Conservation (phyloP, 2,888 invertebrate species). For the Lycaena phlaeas region DNA sequence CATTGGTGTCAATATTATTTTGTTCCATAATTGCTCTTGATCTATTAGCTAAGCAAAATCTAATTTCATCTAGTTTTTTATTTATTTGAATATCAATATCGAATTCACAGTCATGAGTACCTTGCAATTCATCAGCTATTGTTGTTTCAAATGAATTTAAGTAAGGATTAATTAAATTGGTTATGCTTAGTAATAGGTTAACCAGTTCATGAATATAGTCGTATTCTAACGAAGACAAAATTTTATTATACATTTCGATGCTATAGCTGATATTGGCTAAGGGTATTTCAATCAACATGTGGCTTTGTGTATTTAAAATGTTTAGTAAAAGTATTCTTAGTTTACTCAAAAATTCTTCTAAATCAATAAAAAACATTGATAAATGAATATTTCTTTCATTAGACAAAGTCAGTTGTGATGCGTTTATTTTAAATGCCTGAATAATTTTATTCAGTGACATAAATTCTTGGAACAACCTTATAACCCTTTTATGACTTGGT, state of each 20-base stretch:
- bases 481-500: slow-evolving; percentile 43
- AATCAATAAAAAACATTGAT: slow-evolving; percentile 32
- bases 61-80: neutral
- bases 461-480: slow-evolving; percentile 51
- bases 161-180: neutral
- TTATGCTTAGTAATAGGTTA: slow-evolving; percentile 15
- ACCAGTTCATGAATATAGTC: slow-evolving; percentile 22
- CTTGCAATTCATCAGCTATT: neutral
- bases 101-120: neutral
- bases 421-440: slow-evolving; percentile 31
- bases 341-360: slow-evolving; percentile 36
- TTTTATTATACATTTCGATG: slow-evolving; percentile 5
- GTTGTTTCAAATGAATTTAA: neutral
- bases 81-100: neutral
- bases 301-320: slow-evolving; percentile 37
- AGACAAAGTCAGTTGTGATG: slow-evolving; percentile 27
- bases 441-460: slow-evolving; percentile 33
- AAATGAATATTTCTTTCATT: slow-evolving; percentile 33
- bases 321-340: slow-evolving; percentile 35
- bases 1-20: neutral
- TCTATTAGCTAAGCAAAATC: neutral
- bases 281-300: slow-evolving; percentile 35
- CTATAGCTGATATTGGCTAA: slow-evolving; percentile 15
- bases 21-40: neutral
- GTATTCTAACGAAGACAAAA: slow-evolving; percentile 15